phyloP scores from a whole-genome alignment of 2,888 invertebrate genomes.

The Erynnis tages region DNA sequence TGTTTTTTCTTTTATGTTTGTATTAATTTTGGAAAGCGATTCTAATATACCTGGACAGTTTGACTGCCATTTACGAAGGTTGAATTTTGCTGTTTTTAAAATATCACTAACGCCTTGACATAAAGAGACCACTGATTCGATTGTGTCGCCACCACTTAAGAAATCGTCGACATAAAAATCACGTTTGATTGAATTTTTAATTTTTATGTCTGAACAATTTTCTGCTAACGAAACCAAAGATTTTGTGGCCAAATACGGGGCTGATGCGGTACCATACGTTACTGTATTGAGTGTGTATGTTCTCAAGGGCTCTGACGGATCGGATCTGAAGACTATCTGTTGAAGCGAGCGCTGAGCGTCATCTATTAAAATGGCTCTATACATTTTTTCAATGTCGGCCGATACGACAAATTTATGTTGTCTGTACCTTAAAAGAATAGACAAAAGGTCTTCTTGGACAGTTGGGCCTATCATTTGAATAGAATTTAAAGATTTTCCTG shows the following conservation, averaged over 20 bases:
- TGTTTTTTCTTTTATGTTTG: slow-evolving; percentile 6
- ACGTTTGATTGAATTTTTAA: slow-evolving; percentile 22
- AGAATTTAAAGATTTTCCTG: slow-evolving; percentile 1
- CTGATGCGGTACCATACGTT: slow-evolving; percentile 37
- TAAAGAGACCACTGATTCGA: slow-evolving; percentile 22
- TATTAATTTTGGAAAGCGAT: slow-evolving; percentile 1
- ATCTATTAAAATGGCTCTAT: slow-evolving; percentile 15
- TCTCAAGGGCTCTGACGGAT: slow-evolving; percentile 25
- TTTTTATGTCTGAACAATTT: slow-evolving; percentile 19
- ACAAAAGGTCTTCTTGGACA: slow-evolving; percentile 14
- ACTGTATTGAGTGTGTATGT: slow-evolving; percentile 33
- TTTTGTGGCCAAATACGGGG: slow-evolving; percentile 35
- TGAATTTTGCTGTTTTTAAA: slow-evolving; percentile 33
- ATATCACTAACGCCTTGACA: slow-evolving; percentile 29
- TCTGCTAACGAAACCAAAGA: slow-evolving; percentile 32
- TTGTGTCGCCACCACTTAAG: slow-evolving; percentile 29
- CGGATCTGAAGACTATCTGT: slow-evolving; percentile 31
- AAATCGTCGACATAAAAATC: slow-evolving; percentile 33
- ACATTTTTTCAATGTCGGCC: slow-evolving; percentile 33
- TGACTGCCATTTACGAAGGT: slow-evolving; percentile 36
- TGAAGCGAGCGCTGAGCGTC: slow-evolving; percentile 31
- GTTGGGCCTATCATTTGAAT: slow-evolving; percentile 9
- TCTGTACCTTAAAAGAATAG: slow-evolving; percentile 27
- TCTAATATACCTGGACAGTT: slow-evolving; percentile 33
- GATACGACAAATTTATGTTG: slow-evolving; percentile 32